Base-by-base conservation (phyloP, 1,140 invertebrate genomes). In the Drosophila elegans region DNA sequence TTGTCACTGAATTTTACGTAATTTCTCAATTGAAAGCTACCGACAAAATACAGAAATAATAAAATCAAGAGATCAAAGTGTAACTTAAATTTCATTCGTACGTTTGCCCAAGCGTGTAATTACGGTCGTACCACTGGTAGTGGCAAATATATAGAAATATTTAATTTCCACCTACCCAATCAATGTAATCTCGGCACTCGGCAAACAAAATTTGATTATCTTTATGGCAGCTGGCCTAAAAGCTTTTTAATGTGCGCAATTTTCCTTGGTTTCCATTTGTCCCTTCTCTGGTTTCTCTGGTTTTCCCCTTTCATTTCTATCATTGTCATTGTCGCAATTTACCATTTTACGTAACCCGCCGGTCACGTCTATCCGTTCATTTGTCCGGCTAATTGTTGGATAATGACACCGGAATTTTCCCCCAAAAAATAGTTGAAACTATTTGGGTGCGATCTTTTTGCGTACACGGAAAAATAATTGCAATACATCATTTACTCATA, bases 201-300 rank as follows among this genome's bases (percentile, higher is more conserved):
- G 34, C 39, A 64, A 27, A 74, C 51, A 51, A 74, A 76, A 76
- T 76, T 76, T 76, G 73, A 76, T 76, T 76, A 76, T 76, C 60
- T 72, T 72, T 57, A 72, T 72, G 52, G 36, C 61, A 45, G 32
- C 36, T 9, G 46, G 38, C 57, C 61, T 76, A 76, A 76, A 76
- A 76, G 72, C 61, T 76, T 76, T 76, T 76, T 76, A 76, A 76
- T 76, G 73, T 44, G 53, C 60, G 74, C 73, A 67, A 75, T 75
- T 75, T 75, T 74, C 72, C 49, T 62, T 41, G 13, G 13, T 25
- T 32, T 42, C 6, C 27, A 12, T 2, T 21, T 10, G 29, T 16
- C 13, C 46, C 13, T 44, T 42, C 27, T 44, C 25, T 32, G 36
- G 21, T 46, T 54, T 16, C 38, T 32, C 21, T 48, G 45, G 32